Evolutionary conservation across 2,888 invertebrate species (phyloP), one percentile per base, ranked within the genome.

Genomic region (Pogonocherus hispidulus): DNA sequence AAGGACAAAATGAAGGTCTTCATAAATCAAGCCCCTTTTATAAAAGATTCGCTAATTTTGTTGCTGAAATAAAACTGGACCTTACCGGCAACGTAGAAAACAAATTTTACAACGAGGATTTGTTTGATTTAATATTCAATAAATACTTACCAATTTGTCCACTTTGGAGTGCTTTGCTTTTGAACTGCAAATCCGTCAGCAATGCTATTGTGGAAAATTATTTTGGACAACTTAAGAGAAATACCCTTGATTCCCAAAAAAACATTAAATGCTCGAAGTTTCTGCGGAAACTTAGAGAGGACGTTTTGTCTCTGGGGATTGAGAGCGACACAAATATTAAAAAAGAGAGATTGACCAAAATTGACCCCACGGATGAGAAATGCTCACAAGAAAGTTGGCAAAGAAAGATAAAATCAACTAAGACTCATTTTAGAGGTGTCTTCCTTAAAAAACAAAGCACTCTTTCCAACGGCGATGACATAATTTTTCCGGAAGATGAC

Each of bases 1-100:
- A 11, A 16, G 18, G 14, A 6, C 16, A 16, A 16, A n/a, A 8
- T 11, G 23, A 60, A 20, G 47, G 23, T 20, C 5, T 62, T 16
- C 32, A 37, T 2, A 47, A 32, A 49, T 60, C 56, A 1, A 55
- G 55, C 35, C 55, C 41, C 6, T 66, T 52, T 55, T 37, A 47
- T 19, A 66, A 62, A 22, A 32, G 37, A 1, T 32, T 49, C 52
- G 5, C 5, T 32, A 9, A 35, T 32, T 32, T 11, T 16, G 22
- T 18, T 54, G 35, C 16, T 27, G 4, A 11, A 32, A n/a, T 1
- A 27, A 16, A 49, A 3, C 18, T 8, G 22, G 3, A 32, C 11
- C 55, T 32, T 9, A 23, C 1, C 9, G n/a, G 11, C 32, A n/a
- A 18, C 18, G 1, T n/a, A 4, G 2, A 3, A 19, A 55, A 57